Base-by-base conservation (phyloP, 2,888 invertebrate genomes). In the Dorcus hopei region DNA sequence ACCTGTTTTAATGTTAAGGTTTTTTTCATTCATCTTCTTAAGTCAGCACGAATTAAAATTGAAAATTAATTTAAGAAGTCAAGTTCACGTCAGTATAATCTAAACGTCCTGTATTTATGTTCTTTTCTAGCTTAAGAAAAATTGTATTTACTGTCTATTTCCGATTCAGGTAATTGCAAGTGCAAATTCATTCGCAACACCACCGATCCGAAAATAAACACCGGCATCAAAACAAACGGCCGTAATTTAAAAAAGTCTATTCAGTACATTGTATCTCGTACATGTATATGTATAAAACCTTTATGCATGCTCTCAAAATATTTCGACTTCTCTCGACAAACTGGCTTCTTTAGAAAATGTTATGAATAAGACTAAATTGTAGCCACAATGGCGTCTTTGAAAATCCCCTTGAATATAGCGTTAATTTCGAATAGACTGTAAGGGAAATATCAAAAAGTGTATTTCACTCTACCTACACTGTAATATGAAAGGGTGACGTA, bases 291-390 rank as follows among this genome's bases (percentile, higher is more conserved):
- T 65, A 63, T 54, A 65, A 33, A 33, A 63, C 58, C 62, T 64
- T 65, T 68, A 65, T 65, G 62, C 62, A 66, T 69, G 65, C 66
- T 68, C 69, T 73, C 72, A 71, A 73, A 74, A 75, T 75, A 74
- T 74, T 75, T 74, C 74, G 74, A 74, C 71, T 71, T 72, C 68
- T 69, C 70, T 67, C 70, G 69, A 71, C 73, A 74, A 74, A 74
- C 75, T 71, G 74, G 75, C 75, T 75, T 71, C 77, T 77, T 77
- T 77, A 77, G 77, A 79, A 79, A 79, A 78, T 77, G 77, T 76
- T 77, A 81, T 83, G 83, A 83, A 83, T 83, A 80, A 82, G 82
- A 80, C 81, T 81, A 83, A 83, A 83, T 83, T 83, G 83, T 82
- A 81, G 82, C 81, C 81, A 83, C 82, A 83, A 83, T 83, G 80